phyloP scores from a whole-genome alignment of 1,140 invertebrate genomes.

The Saccostrea cuccullata region DNA sequence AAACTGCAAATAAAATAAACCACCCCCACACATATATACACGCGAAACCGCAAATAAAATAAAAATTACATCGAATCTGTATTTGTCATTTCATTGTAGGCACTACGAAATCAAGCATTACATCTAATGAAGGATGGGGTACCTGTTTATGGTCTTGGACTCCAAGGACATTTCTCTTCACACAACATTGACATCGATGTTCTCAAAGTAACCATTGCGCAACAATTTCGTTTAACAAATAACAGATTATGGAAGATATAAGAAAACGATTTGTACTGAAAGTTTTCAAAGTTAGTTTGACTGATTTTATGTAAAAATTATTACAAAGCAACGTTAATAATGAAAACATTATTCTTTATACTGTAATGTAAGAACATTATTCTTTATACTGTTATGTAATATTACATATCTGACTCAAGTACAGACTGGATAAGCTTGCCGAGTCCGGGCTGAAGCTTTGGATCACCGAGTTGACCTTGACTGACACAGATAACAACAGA shows the following conservation, averaged over 20 bases:
- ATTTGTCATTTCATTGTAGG: neutral
- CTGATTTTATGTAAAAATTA: no score
- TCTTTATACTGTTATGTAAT: constrained; percentile 34
- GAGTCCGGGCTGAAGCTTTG: constrained; percentile 66
- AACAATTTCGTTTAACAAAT: neutral
- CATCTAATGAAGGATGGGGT: constrained; percentile 56
- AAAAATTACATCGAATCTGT: no score
- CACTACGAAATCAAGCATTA: constrained; percentile 46
- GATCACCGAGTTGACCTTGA: constrained; percentile 66
- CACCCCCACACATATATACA: no score
- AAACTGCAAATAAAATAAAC: no score
- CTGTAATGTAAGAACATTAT: neutral
- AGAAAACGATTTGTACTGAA: no score
- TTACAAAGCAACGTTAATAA: no score
- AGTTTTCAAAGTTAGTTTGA: no score
- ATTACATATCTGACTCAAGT: constrained; percentile 48
- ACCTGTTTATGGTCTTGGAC: constrained; percentile 62
- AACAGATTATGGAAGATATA: no score
- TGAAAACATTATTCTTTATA: no score
- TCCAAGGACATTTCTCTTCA: constrained; percentile 63
- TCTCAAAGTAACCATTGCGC: neutral
- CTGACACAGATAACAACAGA: constrained; percentile 48
- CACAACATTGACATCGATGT: constrained; percentile 34
- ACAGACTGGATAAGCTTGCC: constrained; percentile 63
- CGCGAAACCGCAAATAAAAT: no score